Base-by-base conservation (phyloP, 1,140 invertebrate species). In the Globodera ellingtonae region DNA sequence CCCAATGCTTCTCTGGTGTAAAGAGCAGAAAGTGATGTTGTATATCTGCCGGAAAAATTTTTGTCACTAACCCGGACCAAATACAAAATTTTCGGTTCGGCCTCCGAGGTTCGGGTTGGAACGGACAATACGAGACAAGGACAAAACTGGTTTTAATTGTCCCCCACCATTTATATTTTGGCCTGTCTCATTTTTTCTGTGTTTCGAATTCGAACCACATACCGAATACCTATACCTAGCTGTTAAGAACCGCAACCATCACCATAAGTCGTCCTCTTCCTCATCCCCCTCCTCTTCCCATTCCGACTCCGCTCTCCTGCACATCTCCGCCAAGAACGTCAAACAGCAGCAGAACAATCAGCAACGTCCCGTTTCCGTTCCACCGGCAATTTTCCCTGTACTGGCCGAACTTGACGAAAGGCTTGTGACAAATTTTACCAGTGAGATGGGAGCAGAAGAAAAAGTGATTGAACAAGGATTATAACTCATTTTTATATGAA, bases 291-390 rank as follows among this genome's bases (percentile, higher is more conserved):
- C 24, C n/a, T 70, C 67, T 9, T 21, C 67, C 4, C 67, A 70
- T 18, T 70, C 67, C 67, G 67, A 70, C 67, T 70, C 67, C 35
- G 67, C n/a, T 21, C 67, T 70, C 46, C 67, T 15, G 35, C 67
- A 18, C 56, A 62, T 21, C 24, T 70, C 67, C 67, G 24, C 10
- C 67, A 47, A 70, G 10, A 44, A 10, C 18, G 5, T 18, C 46
- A 44, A 35, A 10, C 67, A 69, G n/a, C 66, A 24, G 21, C 66
- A 69, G 67, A 47, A 9, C 35, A 70, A 13, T 6, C 67, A 10
- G 24, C 67, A 70, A 35, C 67, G 67, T 13, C 67, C 67, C 67
- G 35, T 70, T 21, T 70, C 67, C 35, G 67, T 70, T 21, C 67
- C 67, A 35, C 67, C 67, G 67, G 1, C 67, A 70, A 70, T 70